Evolutionary conservation across 2,113 vertebrate genomes (phyloP).

Genomic region (Megaceryle torquata): DNA sequence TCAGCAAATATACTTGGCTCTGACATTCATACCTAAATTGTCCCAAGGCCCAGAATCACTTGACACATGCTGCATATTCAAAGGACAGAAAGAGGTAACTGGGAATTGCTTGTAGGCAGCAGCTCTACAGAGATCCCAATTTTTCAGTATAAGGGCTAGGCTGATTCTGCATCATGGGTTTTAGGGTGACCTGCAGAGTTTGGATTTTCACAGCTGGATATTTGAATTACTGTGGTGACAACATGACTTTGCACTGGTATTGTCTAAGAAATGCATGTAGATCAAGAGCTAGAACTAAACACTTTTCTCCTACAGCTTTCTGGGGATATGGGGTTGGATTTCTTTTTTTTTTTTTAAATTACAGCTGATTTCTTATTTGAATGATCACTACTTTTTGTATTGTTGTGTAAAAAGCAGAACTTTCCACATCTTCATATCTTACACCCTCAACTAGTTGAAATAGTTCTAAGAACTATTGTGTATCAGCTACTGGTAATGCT

Average conservation of each 20-base stretch:
- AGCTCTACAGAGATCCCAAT: not conserved
- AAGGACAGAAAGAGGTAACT: not conserved
- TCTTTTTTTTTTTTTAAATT: not conserved
- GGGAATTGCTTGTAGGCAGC: not conserved
- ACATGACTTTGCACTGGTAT: not conserved
- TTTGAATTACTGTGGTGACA: not conserved
- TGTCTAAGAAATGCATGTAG: not conserved
- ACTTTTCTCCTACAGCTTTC: not conserved
- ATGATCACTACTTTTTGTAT: not conserved
- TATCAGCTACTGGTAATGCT: not conserved
- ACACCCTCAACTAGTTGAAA: not conserved
- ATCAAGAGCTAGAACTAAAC: not conserved
- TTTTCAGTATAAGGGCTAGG: not conserved
- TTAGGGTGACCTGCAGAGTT: not conserved
- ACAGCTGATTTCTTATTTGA: not conserved
- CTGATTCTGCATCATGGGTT: not conserved
- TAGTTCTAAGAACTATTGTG: not conserved
- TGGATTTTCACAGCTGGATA: not conserved
- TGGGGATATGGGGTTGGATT: not conserved
- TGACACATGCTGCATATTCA: not conserved
- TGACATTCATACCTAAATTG: not conserved
- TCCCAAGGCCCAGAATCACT: not conserved
- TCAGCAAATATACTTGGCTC: not conserved
- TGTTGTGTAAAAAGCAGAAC: not conserved
- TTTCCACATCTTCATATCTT: not conserved